Evolutionary conservation across 1,140 invertebrate genomes (phyloP).

Genomic region (Belonocnema kinseyi): DNA sequence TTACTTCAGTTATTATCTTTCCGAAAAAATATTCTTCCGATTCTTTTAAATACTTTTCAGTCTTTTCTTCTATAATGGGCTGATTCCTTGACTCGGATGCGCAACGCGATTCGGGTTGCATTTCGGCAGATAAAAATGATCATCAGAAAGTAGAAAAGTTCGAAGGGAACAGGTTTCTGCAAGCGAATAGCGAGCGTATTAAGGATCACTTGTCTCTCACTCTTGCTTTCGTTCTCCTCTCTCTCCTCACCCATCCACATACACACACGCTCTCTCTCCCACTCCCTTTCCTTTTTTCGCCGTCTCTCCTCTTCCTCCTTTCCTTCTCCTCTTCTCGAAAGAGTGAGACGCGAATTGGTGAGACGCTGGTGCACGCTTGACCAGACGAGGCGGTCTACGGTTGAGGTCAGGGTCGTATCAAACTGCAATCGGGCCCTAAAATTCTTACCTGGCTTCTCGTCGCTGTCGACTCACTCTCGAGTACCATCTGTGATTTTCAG

Average conservation of each 20-base stretch:
- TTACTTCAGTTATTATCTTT: too few species aligned
- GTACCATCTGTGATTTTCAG: slow-evolving; percentile 26
- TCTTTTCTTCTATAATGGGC: neutral
- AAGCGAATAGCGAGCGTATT: slow-evolving; percentile 48
- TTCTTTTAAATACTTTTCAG: neutral
- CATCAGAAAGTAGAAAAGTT: slow-evolving; percentile 69
- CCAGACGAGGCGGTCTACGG: slow-evolving; percentile 69
- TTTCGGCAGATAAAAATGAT: slow-evolving; percentile 62
- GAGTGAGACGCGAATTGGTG: slow-evolving; percentile 66
- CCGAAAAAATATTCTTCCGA: too few species aligned
- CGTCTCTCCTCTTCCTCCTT: slow-evolving; percentile 53
- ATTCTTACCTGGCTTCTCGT: slow-evolving; percentile 12
- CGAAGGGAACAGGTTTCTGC: slow-evolving; percentile 72
- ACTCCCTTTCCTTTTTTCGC: slow-evolving; percentile 54
- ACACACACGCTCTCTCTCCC: slow-evolving; percentile 35
- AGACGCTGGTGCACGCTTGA: slow-evolving; percentile 70
- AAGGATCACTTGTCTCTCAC: slow-evolving; percentile 36
- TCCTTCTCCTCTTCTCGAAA: slow-evolving; percentile 76
- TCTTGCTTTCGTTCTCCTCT: slow-evolving; percentile 35
- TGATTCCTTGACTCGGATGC: neutral
- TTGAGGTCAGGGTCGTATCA: slow-evolving; percentile 64
- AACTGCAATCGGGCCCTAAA: slow-evolving; percentile 4
- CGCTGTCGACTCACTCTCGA: neutral
- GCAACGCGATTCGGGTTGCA: slow-evolving; percentile 7
- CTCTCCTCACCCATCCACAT: slow-evolving; percentile 23